phyloP scores from a whole-genome alignment of 2,113 vertebrate species.

The Sitta europaea region DNA sequence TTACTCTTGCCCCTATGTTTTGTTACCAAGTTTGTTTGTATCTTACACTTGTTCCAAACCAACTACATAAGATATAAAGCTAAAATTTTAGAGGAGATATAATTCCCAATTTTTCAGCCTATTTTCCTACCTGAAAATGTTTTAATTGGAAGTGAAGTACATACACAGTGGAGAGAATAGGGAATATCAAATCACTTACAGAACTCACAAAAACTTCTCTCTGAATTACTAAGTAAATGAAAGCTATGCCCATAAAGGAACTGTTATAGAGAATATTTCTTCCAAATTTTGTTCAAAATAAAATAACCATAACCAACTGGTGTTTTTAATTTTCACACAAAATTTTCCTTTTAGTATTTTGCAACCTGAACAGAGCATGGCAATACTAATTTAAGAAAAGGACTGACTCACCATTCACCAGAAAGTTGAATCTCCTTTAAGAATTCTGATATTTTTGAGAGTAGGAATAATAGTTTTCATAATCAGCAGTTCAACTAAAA shows the following conservation, averaged over 20 bases:
- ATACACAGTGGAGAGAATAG: not conserved
- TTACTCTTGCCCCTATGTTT: not conserved
- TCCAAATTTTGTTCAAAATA: not conserved
- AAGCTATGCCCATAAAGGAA: not conserved
- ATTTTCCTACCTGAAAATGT: not conserved
- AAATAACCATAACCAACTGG: not conserved
- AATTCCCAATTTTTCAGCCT: not conserved
- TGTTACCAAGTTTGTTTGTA: not conserved
- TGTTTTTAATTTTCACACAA: not conserved
- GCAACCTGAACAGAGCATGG: not conserved
- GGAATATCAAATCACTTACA: not conserved
- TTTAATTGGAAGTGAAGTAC: not conserved
- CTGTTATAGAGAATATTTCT: not conserved
- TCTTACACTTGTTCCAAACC: not conserved
- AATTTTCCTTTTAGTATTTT: not conserved
- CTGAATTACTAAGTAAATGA: not conserved
- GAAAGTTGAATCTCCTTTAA: not conserved
- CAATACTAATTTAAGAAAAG: not conserved
- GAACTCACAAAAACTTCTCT: not conserved
- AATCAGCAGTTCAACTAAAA: not conserved
- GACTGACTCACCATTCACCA: not conserved
- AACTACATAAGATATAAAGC: not conserved
- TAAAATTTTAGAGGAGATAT: not conserved
- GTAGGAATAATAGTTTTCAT: not conserved
- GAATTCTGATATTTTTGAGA: not conserved